A percentile compares a stretch with the other conserved stretches of the same genome.
Evolutionary conservation across 2,113 vertebrate species (phyloP).

Genomic region (Clarias batrachus): DNA sequence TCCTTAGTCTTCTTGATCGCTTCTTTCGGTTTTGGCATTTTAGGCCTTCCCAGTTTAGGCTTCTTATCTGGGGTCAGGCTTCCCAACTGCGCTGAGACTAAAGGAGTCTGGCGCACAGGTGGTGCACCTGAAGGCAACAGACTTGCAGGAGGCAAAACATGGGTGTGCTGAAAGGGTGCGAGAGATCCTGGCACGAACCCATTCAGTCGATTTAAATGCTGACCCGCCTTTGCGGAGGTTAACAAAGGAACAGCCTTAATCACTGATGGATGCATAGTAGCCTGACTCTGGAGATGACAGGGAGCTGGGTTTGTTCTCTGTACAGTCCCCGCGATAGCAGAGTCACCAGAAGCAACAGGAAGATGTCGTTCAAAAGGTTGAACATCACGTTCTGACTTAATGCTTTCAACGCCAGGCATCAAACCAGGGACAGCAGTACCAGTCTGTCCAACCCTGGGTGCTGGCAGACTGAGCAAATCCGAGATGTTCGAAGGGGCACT

Average conservation of each 20-base stretch:
- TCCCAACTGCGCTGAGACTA: neutral
- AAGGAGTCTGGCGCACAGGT: neutral
- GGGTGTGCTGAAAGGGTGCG: constrained; percentile 15
- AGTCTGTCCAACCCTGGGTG: constrained; percentile 8
- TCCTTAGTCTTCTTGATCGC: constrained; percentile 74
- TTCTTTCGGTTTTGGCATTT: constrained; percentile 49
- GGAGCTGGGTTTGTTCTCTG: constrained; percentile 45
- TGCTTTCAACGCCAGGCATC: neutral
- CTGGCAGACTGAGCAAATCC: neutral
- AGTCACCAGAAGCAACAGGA: constrained; percentile 18
- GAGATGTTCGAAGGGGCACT: neutral
- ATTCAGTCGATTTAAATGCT: constrained; percentile 33
- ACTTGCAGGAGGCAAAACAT: neutral
- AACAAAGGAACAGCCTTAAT: constrained; percentile 19
- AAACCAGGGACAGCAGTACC: neutral
- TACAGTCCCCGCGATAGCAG: constrained; percentile 39
- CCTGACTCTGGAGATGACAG: constrained; percentile 8
- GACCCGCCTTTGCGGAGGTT: constrained; percentile 27
- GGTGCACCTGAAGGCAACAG: constrained; percentile 24
- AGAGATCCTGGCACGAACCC: constrained; percentile 18
- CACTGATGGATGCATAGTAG: constrained; percentile 22
- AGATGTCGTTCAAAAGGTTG: constrained; percentile 30
- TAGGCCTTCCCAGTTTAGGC: constrained; percentile 44
- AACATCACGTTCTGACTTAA: constrained; percentile 31
- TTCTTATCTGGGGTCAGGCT: constrained; percentile 34